Base-by-base conservation (phyloP, 2,113 vertebrate species). In the Dicrurus megarhynchus region DNA sequence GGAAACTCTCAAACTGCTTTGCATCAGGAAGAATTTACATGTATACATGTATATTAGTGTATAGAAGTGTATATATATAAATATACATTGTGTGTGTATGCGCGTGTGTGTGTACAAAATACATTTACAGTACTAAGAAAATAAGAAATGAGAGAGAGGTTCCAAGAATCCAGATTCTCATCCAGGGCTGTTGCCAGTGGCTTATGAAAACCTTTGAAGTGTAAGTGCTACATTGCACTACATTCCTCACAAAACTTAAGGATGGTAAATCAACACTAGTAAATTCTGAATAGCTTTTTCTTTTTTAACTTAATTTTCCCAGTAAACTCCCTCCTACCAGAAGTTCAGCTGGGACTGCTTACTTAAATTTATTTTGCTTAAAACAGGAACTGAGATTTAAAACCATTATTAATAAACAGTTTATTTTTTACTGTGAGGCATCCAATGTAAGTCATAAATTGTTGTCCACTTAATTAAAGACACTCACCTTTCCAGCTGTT, bases 401-500 rank as follows among this genome's bases (percentile, higher is more conserved):
- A 78, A 75, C 46, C 32, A 23, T 92, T 95, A 68, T 70, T 93
- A 94, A 96, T 96, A 97, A 97, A 97, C 95, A 97, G 84, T 97
- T 97, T 96, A 91, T 84, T 96, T 95, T 92, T 92, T 93, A 95
- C 61, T 20, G 16, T 73, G 70, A 97, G 74, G 64, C 63, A 94
- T 79, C 94, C 78, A 56, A 69, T 28, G 3, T 81, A 97, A 97
- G 74, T 80, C 37, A 60, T 60, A 91, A 95, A 95, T 95, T 92
- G 90, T 68, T 91, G 59, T 93, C 46, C 63, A 23, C 70, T 59
- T 92, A 77, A 95, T 59, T 73, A 71, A 30, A 93, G 50, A 89
- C 56, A 60, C 69, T 89, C 92, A 93, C 96, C 94, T 96, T 97
- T 81, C 79, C 95, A 98, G 97, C 95, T 97, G 95, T 87, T 95